These are phyloP conservation scores for Echinarachnius parma DNA, from an alignment of 53 echinoderm and acorn worm genomes.

Conservation along the genomic window DNA sequence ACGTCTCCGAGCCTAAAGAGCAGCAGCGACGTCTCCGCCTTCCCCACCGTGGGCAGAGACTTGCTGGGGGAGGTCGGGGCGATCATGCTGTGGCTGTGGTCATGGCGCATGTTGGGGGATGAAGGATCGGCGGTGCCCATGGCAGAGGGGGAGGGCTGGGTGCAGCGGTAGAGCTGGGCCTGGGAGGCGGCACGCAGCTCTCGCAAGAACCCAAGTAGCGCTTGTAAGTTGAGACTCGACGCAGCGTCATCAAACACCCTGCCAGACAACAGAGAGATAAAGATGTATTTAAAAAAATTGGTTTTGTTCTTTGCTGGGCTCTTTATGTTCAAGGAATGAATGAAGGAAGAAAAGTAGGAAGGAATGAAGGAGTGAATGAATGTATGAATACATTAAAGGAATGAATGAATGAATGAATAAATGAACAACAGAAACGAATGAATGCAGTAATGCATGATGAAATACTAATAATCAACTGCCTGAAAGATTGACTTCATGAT, in stretches of 20 bases:
- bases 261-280: slow-evolving; percentile 22
- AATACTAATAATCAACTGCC: no score
- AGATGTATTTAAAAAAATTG: no score
- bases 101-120: neutral
- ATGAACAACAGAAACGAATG: no score
- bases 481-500: no score
- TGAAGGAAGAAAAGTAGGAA: no score
- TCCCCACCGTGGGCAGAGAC: slow-evolving; percentile 76
- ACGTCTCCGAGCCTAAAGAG: slow-evolving; percentile 95
- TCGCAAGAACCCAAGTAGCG: slow-evolving; percentile 82
- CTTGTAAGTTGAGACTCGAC: slow-evolving; percentile 79
- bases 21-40: slow-evolving; percentile 88
- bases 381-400: no score
- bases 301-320: no score
- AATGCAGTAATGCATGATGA: no score
- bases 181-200: slow-evolving; percentile 79
- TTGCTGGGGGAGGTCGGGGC: slow-evolving; percentile 98
- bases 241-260: slow-evolving; percentile 99
- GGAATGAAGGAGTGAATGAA: no score
- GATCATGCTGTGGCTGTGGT: slow-evolving; percentile 53
- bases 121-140: neutral
- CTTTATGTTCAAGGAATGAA: no score
- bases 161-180: slow-evolving; percentile 76
- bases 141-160: slow-evolving; percentile 17
- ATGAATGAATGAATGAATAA: no score